A percentile compares a stretch with the other conserved stretches of the same genome.
phyloP scores from a whole-genome alignment of 2,888 invertebrate species.

The Diplazon laetatorius region DNA sequence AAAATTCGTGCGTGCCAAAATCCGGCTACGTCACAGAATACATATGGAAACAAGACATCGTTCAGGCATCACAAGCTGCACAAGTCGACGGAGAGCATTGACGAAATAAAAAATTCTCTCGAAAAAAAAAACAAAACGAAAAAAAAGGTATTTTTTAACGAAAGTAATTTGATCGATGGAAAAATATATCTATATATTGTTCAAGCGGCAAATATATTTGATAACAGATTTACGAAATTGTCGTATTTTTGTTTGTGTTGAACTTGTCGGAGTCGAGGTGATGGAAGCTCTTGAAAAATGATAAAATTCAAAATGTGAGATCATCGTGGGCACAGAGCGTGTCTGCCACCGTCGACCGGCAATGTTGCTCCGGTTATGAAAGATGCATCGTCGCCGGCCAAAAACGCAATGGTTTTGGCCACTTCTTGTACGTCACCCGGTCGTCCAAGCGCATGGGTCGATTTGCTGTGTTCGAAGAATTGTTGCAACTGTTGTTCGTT shows the following conservation, averaged over 20 bases:
- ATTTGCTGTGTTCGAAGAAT: conserved; percentile 92
- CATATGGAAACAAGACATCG: conserved; percentile 93
- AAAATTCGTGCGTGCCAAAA: conserved; percentile 87
- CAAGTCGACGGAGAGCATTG: conserved; percentile 12
- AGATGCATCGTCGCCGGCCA: conserved; percentile 94
- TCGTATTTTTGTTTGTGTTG: no score
- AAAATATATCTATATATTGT: no score
- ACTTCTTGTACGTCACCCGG: conserved; percentile 93
- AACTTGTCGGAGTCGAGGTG: no score
- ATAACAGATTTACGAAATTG: no score
- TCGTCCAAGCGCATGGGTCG: conserved; percentile 96
- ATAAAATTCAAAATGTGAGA: conserved; percentile 1
- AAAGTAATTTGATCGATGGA: no score
- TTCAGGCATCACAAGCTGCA: conserved; percentile 50
- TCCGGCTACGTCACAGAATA: conserved; percentile 90
- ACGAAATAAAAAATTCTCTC: not conserved
- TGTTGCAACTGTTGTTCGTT: conserved; percentile 90
- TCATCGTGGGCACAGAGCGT: conserved; percentile 96
- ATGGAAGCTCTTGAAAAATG: not conserved
- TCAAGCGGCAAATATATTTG: no score
- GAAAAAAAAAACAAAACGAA: no score
- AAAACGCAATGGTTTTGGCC: conserved; percentile 94
- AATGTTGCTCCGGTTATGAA: conserved; percentile 95
- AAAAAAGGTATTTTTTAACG: no score
- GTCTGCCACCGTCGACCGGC: conserved; percentile 97